These are phyloP conservation scores for Muschampia plurimacula DNA, from an alignment of 2,888 invertebrate genomes.

Conservation along the genomic window DNA sequence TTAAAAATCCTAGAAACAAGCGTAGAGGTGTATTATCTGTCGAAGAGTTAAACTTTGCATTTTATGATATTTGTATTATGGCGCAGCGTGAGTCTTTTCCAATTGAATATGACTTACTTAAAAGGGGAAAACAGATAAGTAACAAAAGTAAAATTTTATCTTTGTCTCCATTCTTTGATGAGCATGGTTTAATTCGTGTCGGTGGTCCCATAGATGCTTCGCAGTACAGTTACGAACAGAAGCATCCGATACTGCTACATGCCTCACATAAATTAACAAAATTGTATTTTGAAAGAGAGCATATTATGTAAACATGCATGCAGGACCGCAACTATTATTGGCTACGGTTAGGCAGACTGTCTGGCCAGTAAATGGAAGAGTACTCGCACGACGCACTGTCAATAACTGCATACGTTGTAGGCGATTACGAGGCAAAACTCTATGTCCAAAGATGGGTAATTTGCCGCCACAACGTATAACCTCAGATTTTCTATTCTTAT, in stretches of 20 bases:
- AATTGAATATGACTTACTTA: not conserved
- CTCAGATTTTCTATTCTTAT: not conserved
- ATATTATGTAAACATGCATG: not conserved
- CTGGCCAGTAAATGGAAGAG: not conserved
- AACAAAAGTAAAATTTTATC: not conserved
- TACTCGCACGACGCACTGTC: not conserved
- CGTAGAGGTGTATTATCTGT: not conserved
- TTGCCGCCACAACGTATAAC: not conserved
- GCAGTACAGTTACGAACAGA: not conserved
- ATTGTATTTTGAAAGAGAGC: not conserved
- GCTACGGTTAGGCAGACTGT: not conserved
- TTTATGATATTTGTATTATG: not conserved
- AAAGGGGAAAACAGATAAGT: not conserved
- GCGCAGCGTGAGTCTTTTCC: not conserved
- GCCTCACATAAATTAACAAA: not conserved
- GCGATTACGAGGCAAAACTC: not conserved
- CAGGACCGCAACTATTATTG: not conserved
- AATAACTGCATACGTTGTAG: not conserved
- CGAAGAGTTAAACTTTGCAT: not conserved
- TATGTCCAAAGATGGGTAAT: not conserved
- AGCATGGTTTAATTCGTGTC: not conserved
- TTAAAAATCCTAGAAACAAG: not conserved
- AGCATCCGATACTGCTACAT: not conserved
- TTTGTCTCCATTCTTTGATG: not conserved
- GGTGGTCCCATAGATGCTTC: not conserved